Evolutionary conservation across 2,797 vertebrate species (phyloP), one percentile per base, ranked within the genome.

Genomic region (Rhinichthys osculus): DNA sequence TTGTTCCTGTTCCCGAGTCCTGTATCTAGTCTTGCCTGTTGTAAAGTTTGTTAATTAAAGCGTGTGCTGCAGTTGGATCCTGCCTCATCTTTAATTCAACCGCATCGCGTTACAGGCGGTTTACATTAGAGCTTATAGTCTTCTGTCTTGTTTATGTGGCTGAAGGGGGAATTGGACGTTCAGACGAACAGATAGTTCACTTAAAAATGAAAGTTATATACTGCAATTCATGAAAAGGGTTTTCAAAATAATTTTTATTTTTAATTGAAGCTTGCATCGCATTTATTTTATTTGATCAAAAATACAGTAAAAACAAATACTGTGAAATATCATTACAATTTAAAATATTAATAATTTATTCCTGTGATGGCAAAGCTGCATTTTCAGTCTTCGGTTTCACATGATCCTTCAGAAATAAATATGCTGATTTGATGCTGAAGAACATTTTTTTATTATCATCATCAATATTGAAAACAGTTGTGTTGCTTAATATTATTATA

Each of bases 81-180:
- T n/a, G n/a, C n/a, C n/a, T n/a, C n/a, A n/a, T n/a, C n/a, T n/a
- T n/a, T n/a, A n/a, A n/a, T n/a, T n/a, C n/a, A n/a, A n/a, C n/a
- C n/a, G n/a, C n/a, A n/a, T n/a, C n/a, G n/a, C n/a, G n/a, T n/a
- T n/a, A n/a, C n/a, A n/a, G 54, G 10, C 16, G 7, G 27, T 78
- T 59, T n/a, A 86, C 27, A 47, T 80, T 35, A 64, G 27, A 66
- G 19, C 19, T 67, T 14, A 27, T 27, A 33, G 59, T 47, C 62
- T 80, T 42, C 67, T 30, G 47, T 57, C 67, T 71, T 82, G 33
- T 57, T 57, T 57, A 71, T 71, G 67, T 71, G 52, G 54, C 19
- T 62, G 19, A 73, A 59, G 38, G 40, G 54, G 38, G 44, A 44
- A 59, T 19, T 16, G 19, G 59, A 57, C 19, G 14, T 74, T 83